Conservation (phyloP, 2,888 invertebrate species). For the Embidobia sp. region DNA sequence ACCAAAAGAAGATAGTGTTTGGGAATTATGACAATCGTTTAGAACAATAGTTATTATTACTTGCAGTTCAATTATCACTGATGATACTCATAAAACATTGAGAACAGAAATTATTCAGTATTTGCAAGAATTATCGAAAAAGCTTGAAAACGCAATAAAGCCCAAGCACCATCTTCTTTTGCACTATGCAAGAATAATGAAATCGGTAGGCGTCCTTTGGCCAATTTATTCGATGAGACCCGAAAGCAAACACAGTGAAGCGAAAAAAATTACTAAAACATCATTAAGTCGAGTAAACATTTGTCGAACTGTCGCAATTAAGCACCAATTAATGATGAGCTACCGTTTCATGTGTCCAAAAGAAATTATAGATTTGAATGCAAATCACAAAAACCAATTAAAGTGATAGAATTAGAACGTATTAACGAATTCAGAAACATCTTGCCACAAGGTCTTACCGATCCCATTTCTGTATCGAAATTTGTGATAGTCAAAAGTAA, state of each 20-base stretch:
- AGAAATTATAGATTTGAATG: not conserved
- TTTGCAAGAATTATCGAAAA: not conserved
- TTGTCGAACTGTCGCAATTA: not conserved
- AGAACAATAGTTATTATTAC: conserved; percentile 4
- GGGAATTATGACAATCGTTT: conserved; percentile 18
- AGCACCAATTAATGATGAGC: conserved; percentile 1
- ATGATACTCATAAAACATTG: not conserved
- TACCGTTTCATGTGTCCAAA: not conserved
- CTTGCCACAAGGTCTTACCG: not conserved
- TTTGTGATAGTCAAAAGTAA: not conserved
- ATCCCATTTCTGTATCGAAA: not conserved
- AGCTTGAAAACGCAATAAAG: not conserved
- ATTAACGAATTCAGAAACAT: not conserved
- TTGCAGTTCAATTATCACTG: conserved; percentile 2
- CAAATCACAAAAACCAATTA: not conserved
- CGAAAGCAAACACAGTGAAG: not conserved
- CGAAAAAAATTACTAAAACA: not conserved
- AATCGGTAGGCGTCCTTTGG: not conserved
- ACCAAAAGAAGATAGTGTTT: conserved; percentile 48
- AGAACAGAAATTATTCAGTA: not conserved
- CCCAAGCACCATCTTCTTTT: conserved; percentile 8
- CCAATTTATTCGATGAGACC: not conserved
- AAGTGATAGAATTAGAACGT: not conserved
- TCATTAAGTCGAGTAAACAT: conserved; percentile 1
- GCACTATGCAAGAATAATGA: conserved; percentile 2